A percentile compares a stretch with the other conserved stretches of the same genome.
phyloP scores from a whole-genome alignment of 2,888 invertebrate species.

The Microctonus aethiopoides region DNA sequence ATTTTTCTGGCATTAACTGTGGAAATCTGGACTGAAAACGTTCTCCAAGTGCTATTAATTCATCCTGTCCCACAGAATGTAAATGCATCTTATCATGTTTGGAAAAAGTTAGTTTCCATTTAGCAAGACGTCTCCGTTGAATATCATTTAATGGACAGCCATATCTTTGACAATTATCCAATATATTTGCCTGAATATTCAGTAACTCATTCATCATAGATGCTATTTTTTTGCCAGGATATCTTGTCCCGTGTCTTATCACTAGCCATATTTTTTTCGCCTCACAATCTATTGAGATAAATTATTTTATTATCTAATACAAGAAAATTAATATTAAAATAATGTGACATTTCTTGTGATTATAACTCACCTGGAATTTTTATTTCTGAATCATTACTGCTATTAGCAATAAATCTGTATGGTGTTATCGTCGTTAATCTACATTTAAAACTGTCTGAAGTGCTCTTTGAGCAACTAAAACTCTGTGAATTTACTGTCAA shows the following conservation, averaged over 20 bases:
- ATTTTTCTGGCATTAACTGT: constrained; percentile 72
- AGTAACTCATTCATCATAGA: constrained; percentile 70
- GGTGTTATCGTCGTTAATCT: constrained; percentile 77
- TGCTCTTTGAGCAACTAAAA: background rate
- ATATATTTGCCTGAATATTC: constrained; percentile 70
- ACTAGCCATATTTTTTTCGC: constrained; percentile 80
- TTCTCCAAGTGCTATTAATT: constrained; percentile 78
- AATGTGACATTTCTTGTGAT: constrained; percentile 60
- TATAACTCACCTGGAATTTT: constrained; percentile 71
- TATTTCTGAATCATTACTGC: constrained; percentile 70
- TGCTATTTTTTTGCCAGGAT: constrained; percentile 73
- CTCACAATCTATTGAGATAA: constrained; percentile 70
- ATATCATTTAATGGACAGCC: constrained; percentile 66
- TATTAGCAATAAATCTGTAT: constrained; percentile 76
- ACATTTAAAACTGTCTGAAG: constrained; percentile 37
- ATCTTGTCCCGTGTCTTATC: constrained; percentile 82
- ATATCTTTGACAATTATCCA: constrained; percentile 68
- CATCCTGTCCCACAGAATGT: constrained; percentile 78
- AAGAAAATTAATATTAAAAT: constrained; percentile 67
- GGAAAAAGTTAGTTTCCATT: constrained; percentile 73
- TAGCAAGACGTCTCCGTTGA: constrained; percentile 68
- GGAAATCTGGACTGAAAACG: constrained; percentile 81
- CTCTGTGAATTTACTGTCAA: background rate
- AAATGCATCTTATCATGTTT: constrained; percentile 72
- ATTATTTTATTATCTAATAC: constrained; percentile 56